Percentiles rank a stretch among this genome's conserved stretches.
Conservation (phyloP, 1,140 invertebrate species). For the Hyles euphorbiae region DNA sequence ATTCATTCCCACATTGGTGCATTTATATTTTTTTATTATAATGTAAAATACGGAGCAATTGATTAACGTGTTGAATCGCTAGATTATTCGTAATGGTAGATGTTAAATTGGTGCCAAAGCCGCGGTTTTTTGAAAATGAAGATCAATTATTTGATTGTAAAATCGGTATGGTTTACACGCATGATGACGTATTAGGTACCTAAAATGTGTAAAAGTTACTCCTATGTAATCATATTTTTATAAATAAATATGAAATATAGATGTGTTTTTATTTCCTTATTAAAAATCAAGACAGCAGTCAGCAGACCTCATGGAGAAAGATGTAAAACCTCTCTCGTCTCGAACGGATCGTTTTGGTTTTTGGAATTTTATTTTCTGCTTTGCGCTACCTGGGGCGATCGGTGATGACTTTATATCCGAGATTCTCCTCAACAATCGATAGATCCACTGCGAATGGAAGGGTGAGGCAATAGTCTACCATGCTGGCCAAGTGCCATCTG, state of each 20-base stretch:
- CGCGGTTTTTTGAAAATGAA: constrained; percentile 23
- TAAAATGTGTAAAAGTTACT: constrained; percentile 25
- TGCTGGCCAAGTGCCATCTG: too few relatives aligned
- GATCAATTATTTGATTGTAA: constrained; percentile 23
- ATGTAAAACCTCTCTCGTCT: too few relatives aligned
- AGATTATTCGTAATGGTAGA: constrained; percentile 21
- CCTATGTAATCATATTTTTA: constrained; percentile 57
- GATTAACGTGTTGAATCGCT: constrained; percentile 11
- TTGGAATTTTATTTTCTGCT: too few relatives aligned
- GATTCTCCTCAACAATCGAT: too few relatives aligned
- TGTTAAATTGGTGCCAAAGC: constrained; percentile 58
- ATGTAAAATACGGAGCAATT: constrained; percentile 5
- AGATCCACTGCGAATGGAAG: too few relatives aligned
- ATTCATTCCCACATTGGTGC: constrained; percentile 46
- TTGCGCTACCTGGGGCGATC: too few relatives aligned
- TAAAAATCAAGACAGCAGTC: too few relatives aligned
- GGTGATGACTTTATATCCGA: too few relatives aligned
- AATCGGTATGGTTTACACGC: constrained; percentile 4
- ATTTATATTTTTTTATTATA: constrained; percentile 38
- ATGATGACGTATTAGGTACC: constrained; percentile 24
- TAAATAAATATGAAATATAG: constrained; percentile 20
- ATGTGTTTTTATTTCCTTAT: constrained; percentile 15
- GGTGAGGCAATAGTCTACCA: too few relatives aligned
- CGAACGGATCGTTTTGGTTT: too few relatives aligned
- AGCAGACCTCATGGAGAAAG: too few relatives aligned